A percentile compares a stretch with the other conserved stretches of the same genome.
phyloP scores from a whole-genome alignment of 2,888 invertebrate species.

The Sinopyrophorus schimmeli region DNA sequence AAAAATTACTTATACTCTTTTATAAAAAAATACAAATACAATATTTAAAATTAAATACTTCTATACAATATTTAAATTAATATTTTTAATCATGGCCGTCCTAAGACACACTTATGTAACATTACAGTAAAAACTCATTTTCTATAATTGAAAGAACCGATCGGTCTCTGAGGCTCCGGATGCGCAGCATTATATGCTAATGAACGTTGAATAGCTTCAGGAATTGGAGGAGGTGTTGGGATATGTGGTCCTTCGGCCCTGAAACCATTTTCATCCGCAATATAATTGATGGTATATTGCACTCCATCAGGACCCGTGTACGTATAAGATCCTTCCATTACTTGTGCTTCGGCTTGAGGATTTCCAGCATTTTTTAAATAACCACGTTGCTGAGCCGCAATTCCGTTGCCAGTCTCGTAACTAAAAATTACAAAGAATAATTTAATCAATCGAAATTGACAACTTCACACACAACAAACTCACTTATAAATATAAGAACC shows the following conservation, averaged over 20 bases:
- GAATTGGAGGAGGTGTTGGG: slow-evolving; percentile 76
- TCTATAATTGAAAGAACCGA: slow-evolving; percentile 20
- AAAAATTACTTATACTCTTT: too few species aligned
- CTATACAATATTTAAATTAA: too few species aligned
- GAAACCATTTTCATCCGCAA: slow-evolving; percentile 82
- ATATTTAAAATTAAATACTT: too few species aligned
- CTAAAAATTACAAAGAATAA: slow-evolving; percentile 14
- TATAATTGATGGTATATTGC: slow-evolving; percentile 63
- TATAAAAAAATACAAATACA: too few species aligned
- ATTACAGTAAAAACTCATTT: slow-evolving; percentile 20
- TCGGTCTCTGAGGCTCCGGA: slow-evolving; percentile 23
- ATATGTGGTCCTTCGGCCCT: slow-evolving; percentile 76
- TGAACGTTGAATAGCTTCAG: slow-evolving; percentile 68
- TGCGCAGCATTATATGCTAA: slow-evolving; percentile 46
- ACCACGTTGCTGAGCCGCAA: slow-evolving; percentile 35
- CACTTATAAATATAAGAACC: slow-evolving; percentile 59
- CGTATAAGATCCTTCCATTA: slow-evolving; percentile 61
- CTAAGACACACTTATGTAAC: too few species aligned
- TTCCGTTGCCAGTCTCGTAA: slow-evolving; percentile 28
- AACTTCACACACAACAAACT: slow-evolving; percentile 41
- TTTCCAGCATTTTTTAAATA: slow-evolving; percentile 51
- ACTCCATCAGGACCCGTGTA: slow-evolving; percentile 64
- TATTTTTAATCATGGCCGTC: too few species aligned
- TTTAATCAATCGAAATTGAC: not conserved
- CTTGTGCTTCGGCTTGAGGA: slow-evolving; percentile 48